Evolutionary conservation across 2,888 invertebrate species (phyloP), one percentile per base, ranked within the genome.

Genomic region (Lasioglossum leucozonium): DNA sequence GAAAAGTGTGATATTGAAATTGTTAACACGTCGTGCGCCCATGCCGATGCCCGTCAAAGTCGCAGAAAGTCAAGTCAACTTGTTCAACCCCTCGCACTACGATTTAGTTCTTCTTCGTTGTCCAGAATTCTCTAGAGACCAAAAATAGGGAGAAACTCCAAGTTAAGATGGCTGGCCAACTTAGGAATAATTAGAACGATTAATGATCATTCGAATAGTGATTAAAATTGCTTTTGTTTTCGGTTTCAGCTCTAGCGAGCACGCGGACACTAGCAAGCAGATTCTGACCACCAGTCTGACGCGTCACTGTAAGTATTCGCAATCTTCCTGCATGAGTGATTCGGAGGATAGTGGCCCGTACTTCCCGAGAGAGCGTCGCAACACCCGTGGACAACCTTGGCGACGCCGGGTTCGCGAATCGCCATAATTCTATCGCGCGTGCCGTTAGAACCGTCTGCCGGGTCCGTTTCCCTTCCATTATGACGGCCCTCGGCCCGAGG

Each of bases 211-310:
- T n/a, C n/a, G n/a, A n/a, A n/a, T n/a, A n/a, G 18, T 34, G 65
- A 4, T 75, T 71, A 22, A 51, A 77, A 16, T 0, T n/a, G 0
- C 30, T 69, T 67, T 82, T 84, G 82, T 77, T 74, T 86, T 67
- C 34, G 79, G 79, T 93, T 93, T 71, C 92, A 93, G 93, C 88
- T 82, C 87, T 42, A 81, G 81, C 58, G 91, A 90, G 67, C 89
- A 91, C 90, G 85, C 85, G 89, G 91, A 92, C 77, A 78, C 85
- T 72, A 90, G 88, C 85, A 91, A 91, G 81, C 92, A 92, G 84
- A 91, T 92, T 91, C 88, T 92, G 88, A 93, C 93, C 85, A 92
- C 93, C 85, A 91, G 91, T 88, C 91, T 92, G 93, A 93, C 93
- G 88, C 92, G 89, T 90, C 93, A 93, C 85, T 93, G 93, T 93